Evolutionary conservation across 2,113 vertebrate genomes (phyloP).

Genomic region (Antechinus flavipes): DNA sequence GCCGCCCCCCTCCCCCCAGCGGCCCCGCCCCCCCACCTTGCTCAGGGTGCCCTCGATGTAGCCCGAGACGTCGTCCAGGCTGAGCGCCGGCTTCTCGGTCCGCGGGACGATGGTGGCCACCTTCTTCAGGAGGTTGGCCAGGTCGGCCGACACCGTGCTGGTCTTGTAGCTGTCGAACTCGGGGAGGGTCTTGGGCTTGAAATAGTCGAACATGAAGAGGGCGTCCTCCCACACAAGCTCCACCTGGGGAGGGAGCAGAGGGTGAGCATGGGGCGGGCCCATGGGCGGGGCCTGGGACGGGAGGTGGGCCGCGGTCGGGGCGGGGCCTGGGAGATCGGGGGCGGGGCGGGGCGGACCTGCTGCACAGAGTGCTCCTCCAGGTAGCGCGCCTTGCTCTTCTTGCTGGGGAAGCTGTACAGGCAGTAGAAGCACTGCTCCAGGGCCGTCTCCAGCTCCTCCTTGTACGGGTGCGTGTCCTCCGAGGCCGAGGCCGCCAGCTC

Average conservation of each 20-base stretch:
- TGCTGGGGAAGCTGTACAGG: constrained; percentile 95
- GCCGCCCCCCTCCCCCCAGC: too few relatives aligned
- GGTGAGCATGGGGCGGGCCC: neutral
- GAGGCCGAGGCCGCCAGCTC: constrained; percentile 88
- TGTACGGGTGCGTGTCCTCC: constrained; percentile 92
- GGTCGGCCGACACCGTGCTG: constrained; percentile 96
- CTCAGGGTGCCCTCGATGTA: constrained; percentile 93
- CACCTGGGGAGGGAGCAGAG: constrained; percentile 85
- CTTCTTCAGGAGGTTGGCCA: constrained; percentile 96
- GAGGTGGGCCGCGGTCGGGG: neutral
- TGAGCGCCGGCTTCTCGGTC: constrained; percentile 89
- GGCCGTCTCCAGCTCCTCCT: constrained; percentile 96
- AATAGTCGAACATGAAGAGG: constrained; percentile 97
- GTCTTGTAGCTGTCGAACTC: constrained; percentile 99
- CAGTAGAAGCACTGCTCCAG: constrained; percentile 98
- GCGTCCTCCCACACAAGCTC: constrained; percentile 95
- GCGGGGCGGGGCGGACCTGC: constrained; percentile 85
- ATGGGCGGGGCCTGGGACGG: neutral
- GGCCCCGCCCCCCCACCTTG: constrained; percentile 85
- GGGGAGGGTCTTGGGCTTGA: constrained; percentile 97
- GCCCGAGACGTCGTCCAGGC: constrained; percentile 92
- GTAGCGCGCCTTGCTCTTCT: constrained; percentile 98
- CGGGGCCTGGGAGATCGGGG: neutral
- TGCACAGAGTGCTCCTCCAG: constrained; percentile 96
- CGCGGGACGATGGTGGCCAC: constrained; percentile 92